These are phyloP conservation scores for Apamea sordens DNA, from an alignment of 2,888 invertebrate genomes.

Conservation along the genomic window DNA sequence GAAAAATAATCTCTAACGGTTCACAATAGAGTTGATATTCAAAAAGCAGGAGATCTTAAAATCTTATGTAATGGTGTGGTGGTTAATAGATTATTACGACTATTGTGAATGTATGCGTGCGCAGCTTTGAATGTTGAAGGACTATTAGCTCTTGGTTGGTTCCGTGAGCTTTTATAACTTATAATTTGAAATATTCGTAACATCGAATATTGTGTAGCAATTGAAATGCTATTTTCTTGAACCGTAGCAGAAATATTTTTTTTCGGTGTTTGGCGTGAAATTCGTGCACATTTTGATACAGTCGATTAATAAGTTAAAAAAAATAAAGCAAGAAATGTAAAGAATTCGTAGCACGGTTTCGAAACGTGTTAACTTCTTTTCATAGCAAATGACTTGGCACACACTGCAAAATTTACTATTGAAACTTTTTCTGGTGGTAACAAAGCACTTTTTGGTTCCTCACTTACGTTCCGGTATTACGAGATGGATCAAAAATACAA, in stretches of 20 bases:
- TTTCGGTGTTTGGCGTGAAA: conserved; percentile 17
- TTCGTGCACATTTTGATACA: conserved; percentile 20
- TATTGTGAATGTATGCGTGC: conserved; percentile 64
- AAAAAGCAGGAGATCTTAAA: conserved; percentile 46
- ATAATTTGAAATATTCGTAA: conserved; percentile 49
- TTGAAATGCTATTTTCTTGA: conserved; percentile 33
- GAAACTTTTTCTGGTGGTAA: conserved; percentile 25
- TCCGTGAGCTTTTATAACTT: conserved; percentile 65
- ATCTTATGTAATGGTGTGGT: conserved; percentile 72
- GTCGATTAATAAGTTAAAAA: conserved; percentile 2
- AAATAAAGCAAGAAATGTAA: conserved; percentile 14
- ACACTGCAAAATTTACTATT: conserved; percentile 31
- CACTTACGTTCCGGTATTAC: background rate
- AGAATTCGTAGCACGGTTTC: conserved; percentile 24
- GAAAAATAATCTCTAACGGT: conserved; percentile 52
- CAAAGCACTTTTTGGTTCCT: conserved; percentile 17
- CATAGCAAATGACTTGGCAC: conserved; percentile 28
- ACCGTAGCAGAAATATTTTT: conserved; percentile 10
- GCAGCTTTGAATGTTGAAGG: conserved; percentile 70
- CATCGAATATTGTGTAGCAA: conserved; percentile 27
- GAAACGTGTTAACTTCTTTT: conserved; percentile 29
- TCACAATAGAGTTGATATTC: conserved; percentile 54
- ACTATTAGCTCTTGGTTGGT: conserved; percentile 60
- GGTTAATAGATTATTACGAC: conserved; percentile 71
- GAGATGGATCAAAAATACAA: background rate